Conservation (phyloP, 1,140 invertebrate genomes). For the Nephila pilipes region DNA sequence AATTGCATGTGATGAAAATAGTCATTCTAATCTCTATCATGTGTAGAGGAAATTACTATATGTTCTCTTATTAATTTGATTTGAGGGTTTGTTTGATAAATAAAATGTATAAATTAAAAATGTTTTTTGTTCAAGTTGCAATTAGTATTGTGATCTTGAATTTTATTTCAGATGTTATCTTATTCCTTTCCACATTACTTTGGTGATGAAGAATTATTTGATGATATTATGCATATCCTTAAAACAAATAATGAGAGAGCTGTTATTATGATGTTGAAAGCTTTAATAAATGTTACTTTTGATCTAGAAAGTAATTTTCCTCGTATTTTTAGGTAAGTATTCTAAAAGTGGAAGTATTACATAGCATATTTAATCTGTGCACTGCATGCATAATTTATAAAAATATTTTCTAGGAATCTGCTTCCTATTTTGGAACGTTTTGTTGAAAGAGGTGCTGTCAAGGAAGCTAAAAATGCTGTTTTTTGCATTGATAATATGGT, state of each 20-base stretch:
- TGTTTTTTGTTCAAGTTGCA: too few species aligned
- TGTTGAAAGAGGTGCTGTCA: slow-evolving; percentile 92
- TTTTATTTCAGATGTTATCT: slow-evolving; percentile 86
- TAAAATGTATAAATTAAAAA: too few species aligned
- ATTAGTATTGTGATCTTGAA: too few species aligned
- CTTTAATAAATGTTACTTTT: slow-evolving; percentile 81
- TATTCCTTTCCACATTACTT: slow-evolving; percentile 96
- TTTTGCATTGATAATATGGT: slow-evolving; percentile 92
- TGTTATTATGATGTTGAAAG: slow-evolving; percentile 85
- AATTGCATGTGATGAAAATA: too few species aligned
- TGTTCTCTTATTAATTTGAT: too few species aligned
- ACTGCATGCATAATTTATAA: not conserved
- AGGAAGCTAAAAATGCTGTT: slow-evolving; percentile 97
- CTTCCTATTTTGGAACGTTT: slow-evolving; percentile 92
- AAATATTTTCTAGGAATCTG: slow-evolving; percentile 82
- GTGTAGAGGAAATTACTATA: too few species aligned
- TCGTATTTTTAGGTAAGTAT: slow-evolving; percentile 76
- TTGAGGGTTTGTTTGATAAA: too few species aligned
- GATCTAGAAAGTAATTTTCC: slow-evolving; percentile 79
- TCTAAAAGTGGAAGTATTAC: not conserved
- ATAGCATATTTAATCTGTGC: not conserved
- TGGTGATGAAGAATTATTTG: slow-evolving; percentile 90
- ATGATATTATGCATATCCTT: slow-evolving; percentile 89
- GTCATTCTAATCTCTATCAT: too few species aligned
- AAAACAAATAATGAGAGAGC: slow-evolving; percentile 88